phyloP scores from a whole-genome alignment of 2,888 invertebrate species.

The Scaeva pyrastri region DNA sequence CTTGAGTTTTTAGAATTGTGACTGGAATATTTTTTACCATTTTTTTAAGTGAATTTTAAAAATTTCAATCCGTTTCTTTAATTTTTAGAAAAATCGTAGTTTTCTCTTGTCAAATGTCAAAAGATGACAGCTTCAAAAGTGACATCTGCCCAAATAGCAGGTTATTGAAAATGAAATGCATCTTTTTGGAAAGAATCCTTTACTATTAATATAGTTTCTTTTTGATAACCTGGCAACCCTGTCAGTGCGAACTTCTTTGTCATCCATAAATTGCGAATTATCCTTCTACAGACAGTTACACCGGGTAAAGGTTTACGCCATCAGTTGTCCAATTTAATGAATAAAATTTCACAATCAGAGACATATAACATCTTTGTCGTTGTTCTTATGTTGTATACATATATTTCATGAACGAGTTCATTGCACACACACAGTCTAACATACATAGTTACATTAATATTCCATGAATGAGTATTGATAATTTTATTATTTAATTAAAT shows the following conservation, averaged over 20 bases:
- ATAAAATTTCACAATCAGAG: constrained; percentile 2
- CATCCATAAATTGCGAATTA: not conserved
- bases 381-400: not conserved
- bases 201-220: no score
- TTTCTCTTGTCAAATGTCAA: no score
- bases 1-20: no score
- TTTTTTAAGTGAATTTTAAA: no score
- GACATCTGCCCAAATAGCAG: no score
- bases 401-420: not conserved
- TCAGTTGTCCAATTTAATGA: not conserved
- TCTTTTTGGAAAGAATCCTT: no score
- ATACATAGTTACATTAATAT: not conserved
- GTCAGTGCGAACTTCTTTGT: not conserved
- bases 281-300: not conserved
- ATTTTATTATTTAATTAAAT: constrained; percentile 34
- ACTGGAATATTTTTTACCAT: no score
- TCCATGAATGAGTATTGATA: not conserved
- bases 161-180: no score
- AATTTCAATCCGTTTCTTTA: no score
- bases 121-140: no score
- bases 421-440: not conserved
- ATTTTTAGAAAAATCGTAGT: no score
- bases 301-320: not conserved
- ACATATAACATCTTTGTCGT: not conserved
- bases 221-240: not conserved